phyloP scores from a whole-genome alignment of 2,888 invertebrate species.

The Plebejus anna region DNA sequence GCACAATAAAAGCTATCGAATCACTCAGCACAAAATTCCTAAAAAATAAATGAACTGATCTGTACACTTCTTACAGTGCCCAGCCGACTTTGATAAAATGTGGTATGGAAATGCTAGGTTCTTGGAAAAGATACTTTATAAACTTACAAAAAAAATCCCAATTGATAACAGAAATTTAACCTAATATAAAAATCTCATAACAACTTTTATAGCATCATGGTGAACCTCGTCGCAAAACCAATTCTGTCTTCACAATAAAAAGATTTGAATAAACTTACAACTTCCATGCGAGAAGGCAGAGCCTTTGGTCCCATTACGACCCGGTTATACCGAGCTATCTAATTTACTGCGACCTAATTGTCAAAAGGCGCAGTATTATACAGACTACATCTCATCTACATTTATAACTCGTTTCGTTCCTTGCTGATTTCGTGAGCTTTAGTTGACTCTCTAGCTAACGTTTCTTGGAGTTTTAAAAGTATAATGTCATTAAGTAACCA shows the following conservation, averaged over 20 bases:
- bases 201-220: too few species aligned
- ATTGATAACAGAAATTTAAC: too few species aligned
- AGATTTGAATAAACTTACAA: neutral
- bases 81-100: too few species aligned
- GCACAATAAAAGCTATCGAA: too few species aligned
- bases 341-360: conserved; percentile 21
- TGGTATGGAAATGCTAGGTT: too few species aligned
- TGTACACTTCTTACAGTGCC: too few species aligned
- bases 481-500: neutral
- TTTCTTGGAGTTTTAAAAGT: neutral
- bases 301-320: conserved; percentile 12
- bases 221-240: neutral
- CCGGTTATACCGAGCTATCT: conserved; percentile 25
- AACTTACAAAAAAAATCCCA: too few species aligned
- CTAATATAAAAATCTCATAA: too few species aligned
- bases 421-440: neutral
- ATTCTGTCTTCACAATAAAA: neutral
- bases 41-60: too few species aligned
- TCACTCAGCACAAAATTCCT: too few species aligned
- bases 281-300: neutral
- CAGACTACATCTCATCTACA: neutral
- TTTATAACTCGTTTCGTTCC: neutral
- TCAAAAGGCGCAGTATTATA: neutral
- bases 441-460: neutral
- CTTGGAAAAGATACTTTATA: too few species aligned